These are phyloP conservation scores for Labeo calbasu DNA, from an alignment of 2,797 vertebrate species.

Conservation along the genomic window DNA sequence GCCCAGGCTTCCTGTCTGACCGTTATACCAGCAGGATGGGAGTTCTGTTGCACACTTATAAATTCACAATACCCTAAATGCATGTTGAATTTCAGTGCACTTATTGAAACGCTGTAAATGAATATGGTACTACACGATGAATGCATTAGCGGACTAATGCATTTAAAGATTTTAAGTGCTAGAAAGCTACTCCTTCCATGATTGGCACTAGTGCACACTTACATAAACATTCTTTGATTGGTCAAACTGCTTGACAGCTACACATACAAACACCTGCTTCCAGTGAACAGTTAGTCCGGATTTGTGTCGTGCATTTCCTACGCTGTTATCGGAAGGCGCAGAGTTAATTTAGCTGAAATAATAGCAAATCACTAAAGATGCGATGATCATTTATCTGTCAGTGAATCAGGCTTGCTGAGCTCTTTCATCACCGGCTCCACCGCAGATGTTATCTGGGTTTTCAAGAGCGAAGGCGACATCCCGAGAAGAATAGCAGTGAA, in stretches of 20 bases:
- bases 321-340: not conserved
- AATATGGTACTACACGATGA: not conserved
- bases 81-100: not conserved
- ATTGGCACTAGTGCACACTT: not conserved
- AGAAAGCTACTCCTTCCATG: not conserved
- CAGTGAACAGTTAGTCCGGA: not conserved
- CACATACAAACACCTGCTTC: conserved; percentile 19
- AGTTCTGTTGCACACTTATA: conserved; percentile 11
- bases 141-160: not conserved
- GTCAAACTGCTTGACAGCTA: not conserved
- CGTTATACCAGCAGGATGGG: conserved; percentile 54
- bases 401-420: conserved; percentile 28
- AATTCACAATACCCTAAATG: not conserved
- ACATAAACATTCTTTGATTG: conserved; percentile 5
- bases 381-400: conserved; percentile 35
- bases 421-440: conserved; percentile 19
- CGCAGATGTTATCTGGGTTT: conserved; percentile 36
- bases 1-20: conserved; percentile 57
- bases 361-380: conserved; percentile 20
- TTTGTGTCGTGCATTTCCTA: not conserved
- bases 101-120: not conserved
- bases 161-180: conserved; percentile 9
- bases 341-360: conserved; percentile 46
- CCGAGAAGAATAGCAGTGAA: conserved; percentile 10
- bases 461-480: conserved; percentile 13